Percentiles rank a stretch among this genome's conserved stretches.
Conservation (phyloP, 2,797 vertebrate species). For the Lophotriccus pileatus region DNA sequence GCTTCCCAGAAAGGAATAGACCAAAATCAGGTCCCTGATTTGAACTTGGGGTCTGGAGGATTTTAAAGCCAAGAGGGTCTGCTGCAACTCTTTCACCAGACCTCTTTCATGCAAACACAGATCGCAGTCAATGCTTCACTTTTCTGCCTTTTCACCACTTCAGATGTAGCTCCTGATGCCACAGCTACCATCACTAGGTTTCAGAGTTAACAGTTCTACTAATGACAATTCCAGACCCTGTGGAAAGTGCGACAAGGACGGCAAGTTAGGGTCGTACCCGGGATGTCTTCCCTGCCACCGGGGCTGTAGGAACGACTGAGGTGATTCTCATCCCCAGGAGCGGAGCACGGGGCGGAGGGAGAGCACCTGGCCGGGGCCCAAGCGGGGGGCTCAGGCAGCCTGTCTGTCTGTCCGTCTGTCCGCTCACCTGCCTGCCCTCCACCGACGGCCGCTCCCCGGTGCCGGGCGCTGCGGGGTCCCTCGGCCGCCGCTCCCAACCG, state of each 20-base stretch:
- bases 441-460: accelerated
- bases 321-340: not conserved
- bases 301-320: not conserved
- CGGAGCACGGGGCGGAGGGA: no score
- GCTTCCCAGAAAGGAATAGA: not conserved
- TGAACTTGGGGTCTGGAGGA: not conserved
- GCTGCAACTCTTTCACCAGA: not conserved
- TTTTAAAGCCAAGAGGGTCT: not conserved
- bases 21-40: not conserved
- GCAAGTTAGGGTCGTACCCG: accelerated
- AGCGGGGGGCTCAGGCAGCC: not conserved
- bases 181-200: not conserved
- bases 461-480: no score
- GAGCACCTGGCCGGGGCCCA: not conserved
- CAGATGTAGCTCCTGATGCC: not conserved
- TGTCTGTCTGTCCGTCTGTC: not conserved
- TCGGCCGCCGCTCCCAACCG: not conserved
- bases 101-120: not conserved
- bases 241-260: accelerated
- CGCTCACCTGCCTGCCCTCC: not conserved
- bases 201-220: not conserved
- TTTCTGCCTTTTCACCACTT: not conserved
- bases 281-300: accelerated
- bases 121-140: not conserved
- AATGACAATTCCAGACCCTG: not conserved